Conservation (phyloP, 2,113 vertebrate species). For the Ophthalmolycus amberensis region DNA sequence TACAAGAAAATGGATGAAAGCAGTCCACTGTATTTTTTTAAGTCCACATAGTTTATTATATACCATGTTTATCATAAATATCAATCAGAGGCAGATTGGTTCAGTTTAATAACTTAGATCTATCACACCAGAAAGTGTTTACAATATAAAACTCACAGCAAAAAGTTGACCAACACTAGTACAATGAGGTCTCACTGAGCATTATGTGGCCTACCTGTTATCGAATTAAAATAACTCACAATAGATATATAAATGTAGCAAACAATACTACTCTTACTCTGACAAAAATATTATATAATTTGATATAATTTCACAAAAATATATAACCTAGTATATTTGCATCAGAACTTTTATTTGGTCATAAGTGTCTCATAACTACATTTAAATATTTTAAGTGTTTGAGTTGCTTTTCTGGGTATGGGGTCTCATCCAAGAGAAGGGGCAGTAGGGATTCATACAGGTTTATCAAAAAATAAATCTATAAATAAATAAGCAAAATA, state of each 20-base stretch:
- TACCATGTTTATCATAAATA: neutral
- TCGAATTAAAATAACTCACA: conserved; percentile 2
- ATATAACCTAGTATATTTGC: conserved; percentile 35
- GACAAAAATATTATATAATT: conserved; percentile 32
- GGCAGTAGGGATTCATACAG: neutral
- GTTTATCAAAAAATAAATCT: conserved; percentile 36
- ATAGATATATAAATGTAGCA: conserved; percentile 42
- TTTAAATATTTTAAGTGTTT: conserved; percentile 3
- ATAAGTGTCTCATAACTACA: conserved; percentile 12
- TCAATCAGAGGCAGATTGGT: conserved; percentile 28
- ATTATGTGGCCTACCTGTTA: neutral
- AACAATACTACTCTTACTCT: conserved; percentile 24
- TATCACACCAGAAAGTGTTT: conserved; percentile 50
- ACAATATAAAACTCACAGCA: conserved; percentile 75
- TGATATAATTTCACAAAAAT: conserved; percentile 44
- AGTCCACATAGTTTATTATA: neutral
- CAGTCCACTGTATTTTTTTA: neutral
- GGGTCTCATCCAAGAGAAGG: conserved; percentile 44
- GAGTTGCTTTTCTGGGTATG: conserved; percentile 19
- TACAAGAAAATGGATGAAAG: too few relatives aligned
- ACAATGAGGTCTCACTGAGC: conserved; percentile 2
- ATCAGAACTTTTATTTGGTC: neutral
- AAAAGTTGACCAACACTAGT: conserved; percentile 29
- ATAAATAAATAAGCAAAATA: neutral
- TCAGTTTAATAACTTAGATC: conserved; percentile 50